A percentile compares a stretch with the other conserved stretches of the same genome.
Evolutionary conservation across 2,113 vertebrate species (phyloP).

Genomic region (Halcyon malimbica): DNA sequence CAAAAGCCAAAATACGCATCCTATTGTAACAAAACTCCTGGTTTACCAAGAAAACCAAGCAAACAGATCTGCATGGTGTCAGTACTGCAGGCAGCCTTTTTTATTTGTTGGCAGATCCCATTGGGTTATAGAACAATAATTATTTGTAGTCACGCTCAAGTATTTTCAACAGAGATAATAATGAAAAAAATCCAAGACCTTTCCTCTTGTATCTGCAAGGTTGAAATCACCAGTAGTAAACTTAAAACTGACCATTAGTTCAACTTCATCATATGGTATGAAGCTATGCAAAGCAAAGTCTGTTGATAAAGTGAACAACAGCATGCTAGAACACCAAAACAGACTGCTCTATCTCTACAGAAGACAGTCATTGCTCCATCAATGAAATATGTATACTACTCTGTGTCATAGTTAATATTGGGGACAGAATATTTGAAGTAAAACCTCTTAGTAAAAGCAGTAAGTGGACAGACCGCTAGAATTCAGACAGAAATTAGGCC

Average conservation of each 20-base stretch:
- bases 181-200: background rate
- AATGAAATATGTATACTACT: background rate
- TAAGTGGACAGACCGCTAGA: background rate
- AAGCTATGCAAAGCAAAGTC: background rate
- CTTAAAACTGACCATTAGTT: conserved; percentile 5
- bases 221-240: background rate
- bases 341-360: background rate
- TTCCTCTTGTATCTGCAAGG: background rate
- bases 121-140: background rate
- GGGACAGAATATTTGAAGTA: background rate
- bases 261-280: background rate
- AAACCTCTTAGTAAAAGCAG: background rate
- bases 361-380: background rate
- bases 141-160: background rate
- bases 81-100: background rate
- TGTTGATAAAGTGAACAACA: background rate
- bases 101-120: conserved; percentile 21
- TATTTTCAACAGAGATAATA: background rate
- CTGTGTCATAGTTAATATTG: background rate
- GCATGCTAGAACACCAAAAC: background rate
- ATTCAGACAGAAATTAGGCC: background rate
- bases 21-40: background rate
- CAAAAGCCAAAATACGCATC: background rate
- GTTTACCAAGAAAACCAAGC: conserved; percentile 18
- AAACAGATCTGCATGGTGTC: background rate